Evolutionary conservation across 2,113 vertebrate species (phyloP).

Genomic region (Pollimyrus isidori): DNA sequence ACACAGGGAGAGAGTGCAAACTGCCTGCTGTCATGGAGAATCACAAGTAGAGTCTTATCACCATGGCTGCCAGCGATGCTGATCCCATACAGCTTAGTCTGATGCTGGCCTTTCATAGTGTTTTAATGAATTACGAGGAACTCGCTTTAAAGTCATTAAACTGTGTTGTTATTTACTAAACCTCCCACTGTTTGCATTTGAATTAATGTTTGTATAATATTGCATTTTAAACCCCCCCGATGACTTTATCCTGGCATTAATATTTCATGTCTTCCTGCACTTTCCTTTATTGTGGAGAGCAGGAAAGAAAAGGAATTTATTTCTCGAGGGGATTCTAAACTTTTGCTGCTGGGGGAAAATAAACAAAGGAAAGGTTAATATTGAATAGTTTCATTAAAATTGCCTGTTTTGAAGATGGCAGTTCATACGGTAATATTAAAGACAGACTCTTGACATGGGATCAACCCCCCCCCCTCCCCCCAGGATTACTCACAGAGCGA

Average conservation of each 20-base stretch:
- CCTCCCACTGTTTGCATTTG: not conserved
- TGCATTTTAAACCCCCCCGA: not conserved
- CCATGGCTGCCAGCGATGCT: not conserved
- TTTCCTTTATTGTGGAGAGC: not conserved
- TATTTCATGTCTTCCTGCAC: not conserved
- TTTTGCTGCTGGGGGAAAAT: not conserved
- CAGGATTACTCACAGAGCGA: not conserved
- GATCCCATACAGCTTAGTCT: not conserved
- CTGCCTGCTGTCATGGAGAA: not conserved
- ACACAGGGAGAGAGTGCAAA: not conserved
- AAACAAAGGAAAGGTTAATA: not conserved
- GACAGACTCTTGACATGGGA: not conserved
- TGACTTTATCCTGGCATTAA: not conserved
- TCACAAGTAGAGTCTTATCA: not conserved
- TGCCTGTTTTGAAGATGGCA: not conserved
- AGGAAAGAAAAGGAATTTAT: not conserved
- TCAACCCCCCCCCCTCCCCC: too few relatives aligned
- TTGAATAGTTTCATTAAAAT: not conserved
- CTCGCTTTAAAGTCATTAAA: not conserved
- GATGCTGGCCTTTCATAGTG: not conserved
- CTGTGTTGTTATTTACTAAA: not conserved
- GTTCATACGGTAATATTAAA: not conserved
- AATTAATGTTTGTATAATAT: slow-evolving; percentile 4
- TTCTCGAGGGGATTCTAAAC: not conserved
- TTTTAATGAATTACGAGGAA: not conserved